These are phyloP conservation scores for Pipistrellus pygmaeus DNA, from an alignment of 2,797 vertebrate species.

Conservation along the genomic window DNA sequence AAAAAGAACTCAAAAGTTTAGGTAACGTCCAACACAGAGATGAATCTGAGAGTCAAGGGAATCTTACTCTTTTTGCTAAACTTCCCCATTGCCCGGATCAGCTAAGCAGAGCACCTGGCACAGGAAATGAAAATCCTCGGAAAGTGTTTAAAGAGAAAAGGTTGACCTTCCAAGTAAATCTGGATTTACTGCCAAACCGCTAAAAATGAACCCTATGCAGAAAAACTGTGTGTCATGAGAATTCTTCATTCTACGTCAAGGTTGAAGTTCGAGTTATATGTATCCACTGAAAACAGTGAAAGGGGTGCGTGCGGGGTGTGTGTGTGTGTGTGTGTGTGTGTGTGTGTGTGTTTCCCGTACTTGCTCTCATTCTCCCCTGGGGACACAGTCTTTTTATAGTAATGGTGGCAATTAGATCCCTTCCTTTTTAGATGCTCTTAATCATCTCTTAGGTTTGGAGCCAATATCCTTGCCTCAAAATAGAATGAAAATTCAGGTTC, in stretches of 20 bases:
- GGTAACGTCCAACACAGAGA: neutral
- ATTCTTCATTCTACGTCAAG: conserved; percentile 5
- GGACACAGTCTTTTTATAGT: conserved; percentile 76
- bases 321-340: no score
- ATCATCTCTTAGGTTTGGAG: conserved; percentile 66
- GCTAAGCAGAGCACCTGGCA: neutral
- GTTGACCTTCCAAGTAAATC: conserved; percentile 35
- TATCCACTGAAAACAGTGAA: neutral
- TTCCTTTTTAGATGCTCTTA: conserved; percentile 67
- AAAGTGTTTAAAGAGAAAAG: conserved; percentile 46
- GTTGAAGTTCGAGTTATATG: neutral
- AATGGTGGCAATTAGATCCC: conserved; percentile 67
- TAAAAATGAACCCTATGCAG: conserved; percentile 17
- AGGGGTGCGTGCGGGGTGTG: neutral
- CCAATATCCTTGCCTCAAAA: conserved; percentile 68
- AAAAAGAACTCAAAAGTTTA: neutral
- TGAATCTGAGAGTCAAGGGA: neutral
- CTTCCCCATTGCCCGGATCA: neutral
- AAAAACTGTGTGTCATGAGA: neutral
- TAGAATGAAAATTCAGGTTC: conserved; percentile 72
- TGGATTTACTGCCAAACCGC: conserved; percentile 27
- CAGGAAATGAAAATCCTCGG: conserved; percentile 12
- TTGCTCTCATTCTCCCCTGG: conserved; percentile 32
- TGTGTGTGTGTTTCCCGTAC: no score
- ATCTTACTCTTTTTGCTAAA: neutral